These are phyloP conservation scores for Batillaria attramentaria DNA, from an alignment of 1,140 invertebrate species.

Conservation along the genomic window DNA sequence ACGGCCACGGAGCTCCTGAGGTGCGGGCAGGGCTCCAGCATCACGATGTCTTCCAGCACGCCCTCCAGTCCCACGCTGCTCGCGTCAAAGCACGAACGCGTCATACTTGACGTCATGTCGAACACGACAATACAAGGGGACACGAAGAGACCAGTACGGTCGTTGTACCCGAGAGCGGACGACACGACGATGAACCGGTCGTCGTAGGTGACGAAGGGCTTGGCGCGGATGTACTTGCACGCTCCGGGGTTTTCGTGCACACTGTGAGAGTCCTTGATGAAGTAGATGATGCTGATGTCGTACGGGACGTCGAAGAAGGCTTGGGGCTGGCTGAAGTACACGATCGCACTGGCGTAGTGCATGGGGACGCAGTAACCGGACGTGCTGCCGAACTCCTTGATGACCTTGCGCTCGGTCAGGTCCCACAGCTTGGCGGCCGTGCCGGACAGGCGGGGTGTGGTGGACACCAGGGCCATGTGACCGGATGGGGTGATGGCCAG, in stretches of 20 bases:
- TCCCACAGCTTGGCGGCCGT: slow-evolving; percentile 65
- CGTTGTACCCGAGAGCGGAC: slow-evolving; percentile 57
- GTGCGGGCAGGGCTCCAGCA: slow-evolving; percentile 52
- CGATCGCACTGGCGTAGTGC: slow-evolving; percentile 41
- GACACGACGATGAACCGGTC: slow-evolving; percentile 64
- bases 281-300: slow-evolving; percentile 54
- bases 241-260: slow-evolving; percentile 51
- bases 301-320: slow-evolving; percentile 54
- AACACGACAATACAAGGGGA: slow-evolving; percentile 62
- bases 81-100: slow-evolving; percentile 55
- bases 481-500: slow-evolving; percentile 64
- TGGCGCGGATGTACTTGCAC: slow-evolving; percentile 50
- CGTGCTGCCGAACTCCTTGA: slow-evolving; percentile 64
- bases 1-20: slow-evolving; percentile 56
- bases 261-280: slow-evolving; percentile 46
- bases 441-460: slow-evolving; percentile 49
- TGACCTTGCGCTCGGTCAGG: slow-evolving; percentile 56
- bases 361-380: slow-evolving; percentile 56
- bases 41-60: slow-evolving; percentile 54
- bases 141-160: slow-evolving; percentile 41
- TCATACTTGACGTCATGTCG: slow-evolving; percentile 53
- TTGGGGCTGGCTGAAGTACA: slow-evolving; percentile 54
- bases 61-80: slow-evolving; percentile 56
- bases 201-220: slow-evolving; percentile 62
- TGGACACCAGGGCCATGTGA: slow-evolving; percentile 58